Evolutionary conservation across 2,888 invertebrate species (phyloP).

Genomic region (Imbricaverruca yamaguchii): DNA sequence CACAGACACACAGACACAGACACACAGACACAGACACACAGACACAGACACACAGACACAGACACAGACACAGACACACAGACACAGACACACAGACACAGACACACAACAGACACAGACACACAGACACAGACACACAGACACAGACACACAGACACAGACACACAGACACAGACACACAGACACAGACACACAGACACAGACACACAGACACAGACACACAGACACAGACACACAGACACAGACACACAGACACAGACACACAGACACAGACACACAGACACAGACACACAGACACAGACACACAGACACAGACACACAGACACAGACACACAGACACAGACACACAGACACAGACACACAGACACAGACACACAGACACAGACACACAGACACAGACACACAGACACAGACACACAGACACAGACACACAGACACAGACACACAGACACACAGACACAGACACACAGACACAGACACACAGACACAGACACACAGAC

Average conservation of each 20-base stretch:
- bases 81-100: neutral
- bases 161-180: neutral
- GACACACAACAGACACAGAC: neutral
- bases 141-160: slow-evolving; percentile 23
- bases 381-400: neutral
- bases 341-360: neutral
- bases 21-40: neutral
- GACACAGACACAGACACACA: neutral
- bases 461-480: neutral
- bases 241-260: neutral
- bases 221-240: neutral
- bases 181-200: neutral
- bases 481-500: neutral
- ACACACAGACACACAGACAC: neutral
- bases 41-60: neutral
- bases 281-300: neutral
- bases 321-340: neutral
- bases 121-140: neutral
- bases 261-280: neutral
- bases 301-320: neutral
- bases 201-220: neutral
- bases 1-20: neutral
- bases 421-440: neutral
- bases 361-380: neutral
- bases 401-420: neutral